Conservation (phyloP, 1,140 invertebrate genomes). For the Procambarus virginalis region DNA sequence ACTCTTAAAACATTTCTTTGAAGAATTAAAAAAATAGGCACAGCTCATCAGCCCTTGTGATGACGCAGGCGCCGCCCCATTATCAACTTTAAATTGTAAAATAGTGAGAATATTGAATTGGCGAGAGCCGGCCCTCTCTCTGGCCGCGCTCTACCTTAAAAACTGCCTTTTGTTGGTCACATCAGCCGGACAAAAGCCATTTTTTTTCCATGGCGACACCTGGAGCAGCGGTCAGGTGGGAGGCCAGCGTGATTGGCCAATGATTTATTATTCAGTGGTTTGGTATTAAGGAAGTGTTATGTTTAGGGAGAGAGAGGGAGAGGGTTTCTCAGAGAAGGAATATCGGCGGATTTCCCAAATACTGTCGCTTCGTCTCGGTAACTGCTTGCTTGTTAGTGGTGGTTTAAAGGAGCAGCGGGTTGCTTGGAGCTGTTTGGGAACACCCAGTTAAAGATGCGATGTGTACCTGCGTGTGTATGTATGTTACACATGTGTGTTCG, state of each 20-base stretch:
- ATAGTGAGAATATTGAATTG: slow-evolving; percentile 51
- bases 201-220: not conserved
- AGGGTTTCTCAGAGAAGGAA: not conserved
- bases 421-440: too few relatives aligned
- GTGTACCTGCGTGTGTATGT: too few relatives aligned
- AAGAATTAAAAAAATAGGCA: slow-evolving; percentile 3
- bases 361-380: too few relatives aligned
- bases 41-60: slow-evolving; percentile 46
- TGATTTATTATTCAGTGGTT: slow-evolving; percentile 22
- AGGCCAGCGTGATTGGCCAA: slow-evolving; percentile 34
- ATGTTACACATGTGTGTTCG: too few relatives aligned
- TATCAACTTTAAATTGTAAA: slow-evolving; percentile 47
- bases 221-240: not conserved
- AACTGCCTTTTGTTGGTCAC: slow-evolving; percentile 40
- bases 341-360: too few relatives aligned
- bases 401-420: too few relatives aligned
- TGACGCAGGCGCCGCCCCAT: slow-evolving; percentile 21
- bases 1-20: slow-evolving; percentile 24
- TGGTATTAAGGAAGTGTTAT: not conserved
- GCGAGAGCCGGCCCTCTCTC: not conserved
- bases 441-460: too few relatives aligned
- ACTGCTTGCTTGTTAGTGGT: too few relatives aligned
- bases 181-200: slow-evolving; percentile 27
- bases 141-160: slow-evolving; percentile 20
- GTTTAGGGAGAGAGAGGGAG: not conserved